Evolutionary conservation across 2,888 invertebrate species (phyloP), one percentile per base, ranked within the genome.

Genomic region (Melitaea athalia): DNA sequence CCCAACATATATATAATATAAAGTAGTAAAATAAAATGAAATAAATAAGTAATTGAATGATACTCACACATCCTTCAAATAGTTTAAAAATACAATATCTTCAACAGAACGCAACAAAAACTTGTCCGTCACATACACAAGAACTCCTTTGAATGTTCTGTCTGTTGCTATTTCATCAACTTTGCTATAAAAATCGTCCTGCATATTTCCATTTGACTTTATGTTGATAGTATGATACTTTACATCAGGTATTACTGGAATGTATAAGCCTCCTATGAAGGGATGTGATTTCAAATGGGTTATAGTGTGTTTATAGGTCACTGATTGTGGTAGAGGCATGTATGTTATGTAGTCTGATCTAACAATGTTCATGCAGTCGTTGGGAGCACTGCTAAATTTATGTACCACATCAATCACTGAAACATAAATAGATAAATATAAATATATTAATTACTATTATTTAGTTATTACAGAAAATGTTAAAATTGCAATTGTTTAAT

Each of bases 41-140:
- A 24, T 24, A 24, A 24, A 24, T 24, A 24, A 24, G 24, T 50
- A 5, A 50, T 15, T 15, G 33, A 15, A 67, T 24, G 52, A 64
- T 75, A 89, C 92, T 91, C 84, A 92, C 92, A 87, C 78, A 66
- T 84, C 81, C 64, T 82, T 84, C 50, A 92, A 83, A 75, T 88
- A 85, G 73, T 87, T 86, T 67, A 92, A 78, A 74, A 89, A 90
- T n/a, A 84, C 80, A 64, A 89, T 85, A 71, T 88, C 86, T 55
- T 89, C 87, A 64, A 85, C 83, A 38, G 85, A 79, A 73, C 87
- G 84, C 50, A 92, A 74, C 5, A 92, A 76, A 64, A 85, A 91
- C 72, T 86, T 89, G 67, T 90, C 91, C n/a, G 90, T 91, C 1
- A 89, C 87, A 83, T 87, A 92, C 11, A 89, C 87, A 24, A 92